Conservation (phyloP, 2,888 invertebrate species). For the Aspidiotus rigidus region DNA sequence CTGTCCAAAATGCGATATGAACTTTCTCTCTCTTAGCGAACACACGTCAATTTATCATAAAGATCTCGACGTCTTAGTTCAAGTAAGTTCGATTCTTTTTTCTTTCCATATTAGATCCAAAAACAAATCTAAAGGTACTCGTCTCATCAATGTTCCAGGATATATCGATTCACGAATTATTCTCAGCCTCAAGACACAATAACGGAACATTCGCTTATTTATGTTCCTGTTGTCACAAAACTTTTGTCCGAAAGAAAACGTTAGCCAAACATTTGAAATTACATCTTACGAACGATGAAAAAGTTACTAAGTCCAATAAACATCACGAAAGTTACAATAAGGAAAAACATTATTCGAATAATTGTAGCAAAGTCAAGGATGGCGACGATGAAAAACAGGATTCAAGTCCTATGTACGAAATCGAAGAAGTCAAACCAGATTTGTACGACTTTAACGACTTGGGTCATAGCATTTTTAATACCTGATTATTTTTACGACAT, state of each 20-base stretch:
- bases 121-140: background rate
- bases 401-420: constrained; percentile 20
- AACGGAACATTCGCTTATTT: constrained; percentile 12
- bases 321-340: background rate
- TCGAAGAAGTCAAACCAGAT: constrained; percentile 16
- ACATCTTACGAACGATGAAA: constrained; percentile 8
- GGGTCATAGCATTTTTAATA: background rate
- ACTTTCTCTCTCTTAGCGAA: constrained; percentile 18
- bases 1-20: constrained; percentile 25
- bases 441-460: constrained; percentile 4
- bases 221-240: constrained; percentile 23
- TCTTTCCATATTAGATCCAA: background rate
- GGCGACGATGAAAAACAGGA: background rate
- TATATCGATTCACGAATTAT: constrained; percentile 22
- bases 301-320: background rate
- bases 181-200: constrained; percentile 12
- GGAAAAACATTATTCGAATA: background rate
- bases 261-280: constrained; percentile 22
- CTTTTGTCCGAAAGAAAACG: constrained; percentile 15
- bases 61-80: constrained; percentile 6
- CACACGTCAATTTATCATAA: constrained; percentile 21
- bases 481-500: background rate
- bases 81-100: constrained; percentile 9
- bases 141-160: constrained; percentile 9
- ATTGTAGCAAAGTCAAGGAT: background rate